Evolutionary conservation across 2,797 vertebrate genomes (phyloP).

Genomic region (Pachyuromys duprasi): DNA sequence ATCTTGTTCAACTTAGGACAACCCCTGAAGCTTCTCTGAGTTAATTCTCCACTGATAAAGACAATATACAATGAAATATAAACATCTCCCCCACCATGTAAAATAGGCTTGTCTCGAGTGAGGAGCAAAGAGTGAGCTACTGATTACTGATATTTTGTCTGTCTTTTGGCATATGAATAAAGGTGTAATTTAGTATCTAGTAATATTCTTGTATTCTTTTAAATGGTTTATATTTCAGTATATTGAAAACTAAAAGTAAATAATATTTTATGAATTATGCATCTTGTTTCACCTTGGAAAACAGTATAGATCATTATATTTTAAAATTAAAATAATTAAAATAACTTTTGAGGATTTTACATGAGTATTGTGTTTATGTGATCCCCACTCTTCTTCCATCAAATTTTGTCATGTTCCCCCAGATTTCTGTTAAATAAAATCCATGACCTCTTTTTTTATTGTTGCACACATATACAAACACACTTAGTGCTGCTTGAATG

Average conservation of each 20-base stretch:
- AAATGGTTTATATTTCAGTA: background rate
- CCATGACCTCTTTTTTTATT: background rate
- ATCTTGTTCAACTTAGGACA: constrained; percentile 3
- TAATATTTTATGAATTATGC: constrained; percentile 1
- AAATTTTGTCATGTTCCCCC: too few relatives aligned
- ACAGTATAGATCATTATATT: background rate
- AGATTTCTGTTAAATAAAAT: background rate
- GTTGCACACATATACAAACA: background rate
- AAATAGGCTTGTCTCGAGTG: background rate
- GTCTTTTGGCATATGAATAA: background rate
- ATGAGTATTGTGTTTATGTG: background rate
- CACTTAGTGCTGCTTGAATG: background rate
- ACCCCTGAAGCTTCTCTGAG: background rate
- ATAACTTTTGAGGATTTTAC: background rate
- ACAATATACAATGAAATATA: background rate
- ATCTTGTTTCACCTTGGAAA: background rate
- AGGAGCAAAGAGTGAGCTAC: fast-evolving
- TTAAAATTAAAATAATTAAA: background rate
- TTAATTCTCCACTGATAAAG: background rate
- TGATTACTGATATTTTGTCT: background rate
- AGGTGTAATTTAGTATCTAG: background rate
- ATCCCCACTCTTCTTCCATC: background rate
- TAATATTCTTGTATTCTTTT: background rate
- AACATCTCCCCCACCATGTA: background rate
- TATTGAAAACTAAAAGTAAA: background rate